A percentile compares a stretch with the other conserved stretches of the same genome.
phyloP scores from a whole-genome alignment of 2,888 invertebrate species.

The Teleiodes luculella region DNA sequence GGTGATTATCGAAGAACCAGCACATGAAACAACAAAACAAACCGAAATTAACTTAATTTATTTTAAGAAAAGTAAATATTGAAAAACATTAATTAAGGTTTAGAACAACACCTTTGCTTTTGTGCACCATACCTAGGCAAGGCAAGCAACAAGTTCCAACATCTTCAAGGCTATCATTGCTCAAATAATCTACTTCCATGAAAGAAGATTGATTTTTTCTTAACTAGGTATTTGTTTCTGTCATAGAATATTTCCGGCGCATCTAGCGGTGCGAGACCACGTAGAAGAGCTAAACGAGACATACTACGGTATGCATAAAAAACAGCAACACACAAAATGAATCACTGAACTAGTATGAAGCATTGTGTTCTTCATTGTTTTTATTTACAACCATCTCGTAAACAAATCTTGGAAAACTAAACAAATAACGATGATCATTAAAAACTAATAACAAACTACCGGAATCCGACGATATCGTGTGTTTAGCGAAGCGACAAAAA shows the following conservation, averaged over 20 bases:
- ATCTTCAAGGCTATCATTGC: conserved; percentile 62
- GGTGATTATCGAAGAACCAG: conserved; percentile 37
- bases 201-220: conserved; percentile 15
- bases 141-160: conserved; percentile 70
- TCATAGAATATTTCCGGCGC: conserved; percentile 29
- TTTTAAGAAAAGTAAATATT: conserved; percentile 14
- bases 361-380: conserved; percentile 69
- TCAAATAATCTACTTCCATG: conserved; percentile 60
- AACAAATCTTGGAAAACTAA: conserved; percentile 48
- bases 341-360: conserved; percentile 53
- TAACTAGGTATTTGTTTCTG: background rate
- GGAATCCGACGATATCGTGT: too few species aligned
- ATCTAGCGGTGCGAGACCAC: conserved; percentile 41
- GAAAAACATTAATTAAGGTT: too few species aligned
- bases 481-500: too few species aligned
- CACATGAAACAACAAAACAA: conserved; percentile 64
- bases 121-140: conserved; percentile 50
- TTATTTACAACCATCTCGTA: conserved; percentile 42
- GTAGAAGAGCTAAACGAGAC: conserved; percentile 39
- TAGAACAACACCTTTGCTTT: too few species aligned
- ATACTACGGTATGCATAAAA: conserved; percentile 42
- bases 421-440: conserved; percentile 47
- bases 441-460: conserved; percentile 17
- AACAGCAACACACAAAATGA: conserved; percentile 52
- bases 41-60: background rate